These are phyloP conservation scores for Stictocephala bisonia DNA, from an alignment of 2,888 invertebrate genomes.

Conservation along the genomic window DNA sequence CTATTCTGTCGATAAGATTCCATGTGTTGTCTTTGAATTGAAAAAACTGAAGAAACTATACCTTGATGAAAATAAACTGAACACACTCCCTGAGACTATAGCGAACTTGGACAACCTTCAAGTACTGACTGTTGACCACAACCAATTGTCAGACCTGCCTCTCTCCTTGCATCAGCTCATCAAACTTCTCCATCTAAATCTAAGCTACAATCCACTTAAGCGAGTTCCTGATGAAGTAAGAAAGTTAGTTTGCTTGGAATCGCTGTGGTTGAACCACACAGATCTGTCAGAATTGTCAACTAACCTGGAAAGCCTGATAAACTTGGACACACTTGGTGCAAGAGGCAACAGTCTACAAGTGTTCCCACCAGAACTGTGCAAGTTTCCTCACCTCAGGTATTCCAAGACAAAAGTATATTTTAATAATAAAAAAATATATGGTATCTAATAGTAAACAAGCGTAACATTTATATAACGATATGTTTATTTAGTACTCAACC, in stretches of 20 bases:
- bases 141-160: background rate
- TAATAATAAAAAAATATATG: no score
- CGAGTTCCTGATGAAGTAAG: background rate
- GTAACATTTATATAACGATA: no score
- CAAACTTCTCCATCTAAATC: constrained; percentile 13
- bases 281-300: background rate
- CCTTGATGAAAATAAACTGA: constrained; percentile 12
- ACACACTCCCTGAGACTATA: background rate
- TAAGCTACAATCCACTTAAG: constrained; percentile 8
- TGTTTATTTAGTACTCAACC: no score
- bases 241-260: background rate
- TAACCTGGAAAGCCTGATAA: background rate
- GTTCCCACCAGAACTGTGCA: background rate
- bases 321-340: background rate
- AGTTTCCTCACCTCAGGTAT: background rate
- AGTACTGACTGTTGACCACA: constrained; percentile 18
- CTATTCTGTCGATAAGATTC: constrained; percentile 3
- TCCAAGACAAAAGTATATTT: background rate
- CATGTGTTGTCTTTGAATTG: constrained; percentile 14
- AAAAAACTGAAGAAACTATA: constrained; percentile 22
- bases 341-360: background rate
- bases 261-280: background rate
- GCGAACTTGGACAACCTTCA: constrained; percentile 5
- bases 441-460: no score
- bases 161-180: background rate